Base-by-base conservation (phyloP, 2,888 invertebrate species). In the Halocaridina rubra region DNA sequence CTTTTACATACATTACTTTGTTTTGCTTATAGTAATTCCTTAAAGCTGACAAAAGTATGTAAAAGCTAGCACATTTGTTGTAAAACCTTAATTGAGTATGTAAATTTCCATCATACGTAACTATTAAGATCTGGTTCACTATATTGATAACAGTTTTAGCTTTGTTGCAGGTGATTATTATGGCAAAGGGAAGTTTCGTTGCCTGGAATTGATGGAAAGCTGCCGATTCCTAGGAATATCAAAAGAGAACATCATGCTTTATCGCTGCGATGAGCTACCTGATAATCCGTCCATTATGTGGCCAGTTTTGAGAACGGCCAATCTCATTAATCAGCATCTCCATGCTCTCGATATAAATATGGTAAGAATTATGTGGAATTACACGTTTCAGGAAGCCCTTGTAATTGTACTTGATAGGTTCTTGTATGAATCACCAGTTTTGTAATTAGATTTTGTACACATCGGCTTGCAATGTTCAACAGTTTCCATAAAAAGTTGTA, bases 121-220 rank as follows among this genome's bases (percentile, higher is more conserved):
- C n/a, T n/a, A n/a, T n/a, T n/a, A n/a, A n/a, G n/a, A n/a, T n/a
- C n/a, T n/a, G n/a, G n/a, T n/a, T n/a, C n/a, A n/a, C n/a, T n/a
- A n/a, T n/a, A n/a, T n/a, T n/a, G n/a, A 8, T 10, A 22, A 39
- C 1, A 74, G 74, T 80, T 8, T 39, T 84, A 71, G 16, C 82
- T 71, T 8, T 64, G 84, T 89, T 90, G 3, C 89, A 95, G 95
- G 95, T 78, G 93, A 95, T 90, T 93, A 92, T 90, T 93, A 94
- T 89, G 93, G 94, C 1, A 33, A 71, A 24, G 95, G 94, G 88
- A 91, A 89, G 84, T 89, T 89, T 59, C 93, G 99, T 85, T 94
- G 94, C 84, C 92, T 93, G 88, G 99, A 99, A 91, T 91, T 99
- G 85, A 95, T 95, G 93, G 92, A 93, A 29, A 96, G 98, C 86